These are phyloP conservation scores for Anthoscopus minutus DNA, from an alignment of 2,113 vertebrate genomes.

Conservation along the genomic window DNA sequence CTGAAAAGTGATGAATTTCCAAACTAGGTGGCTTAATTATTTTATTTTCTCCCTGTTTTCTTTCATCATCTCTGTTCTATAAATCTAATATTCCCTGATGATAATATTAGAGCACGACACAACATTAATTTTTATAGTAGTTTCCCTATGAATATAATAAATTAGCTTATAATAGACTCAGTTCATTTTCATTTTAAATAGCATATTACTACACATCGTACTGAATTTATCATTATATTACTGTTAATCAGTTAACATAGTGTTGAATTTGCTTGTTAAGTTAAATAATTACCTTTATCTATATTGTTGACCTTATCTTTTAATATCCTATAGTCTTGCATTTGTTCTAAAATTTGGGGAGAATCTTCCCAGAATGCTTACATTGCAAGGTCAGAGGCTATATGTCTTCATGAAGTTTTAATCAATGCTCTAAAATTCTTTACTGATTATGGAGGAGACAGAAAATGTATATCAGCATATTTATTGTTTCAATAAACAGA, in stretches of 20 bases:
- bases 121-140: conserved; percentile 1
- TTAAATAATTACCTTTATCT: background rate
- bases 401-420: background rate
- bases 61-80: conserved; percentile 5
- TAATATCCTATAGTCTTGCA: background rate
- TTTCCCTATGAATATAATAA: conserved; percentile 15
- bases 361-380: background rate
- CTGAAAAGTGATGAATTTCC: background rate
- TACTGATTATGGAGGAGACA: background rate
- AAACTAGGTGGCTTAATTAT: background rate
- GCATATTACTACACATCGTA: background rate
- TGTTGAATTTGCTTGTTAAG: background rate
- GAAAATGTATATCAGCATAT: background rate
- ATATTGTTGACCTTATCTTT: background rate
- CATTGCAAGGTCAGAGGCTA: background rate
- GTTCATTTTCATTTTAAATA: background rate
- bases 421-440: background rate
- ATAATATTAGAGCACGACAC: background rate
- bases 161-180: background rate
- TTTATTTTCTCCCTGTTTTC: background rate
- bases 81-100: conserved; percentile 30
- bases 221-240: conserved; percentile 7
- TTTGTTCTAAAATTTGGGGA: background rate
- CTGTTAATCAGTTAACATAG: background rate
- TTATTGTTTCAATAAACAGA: background rate